phyloP scores from a whole-genome alignment of 2,797 vertebrate genomes.

The Cryptoblepharus egeriae region DNA sequence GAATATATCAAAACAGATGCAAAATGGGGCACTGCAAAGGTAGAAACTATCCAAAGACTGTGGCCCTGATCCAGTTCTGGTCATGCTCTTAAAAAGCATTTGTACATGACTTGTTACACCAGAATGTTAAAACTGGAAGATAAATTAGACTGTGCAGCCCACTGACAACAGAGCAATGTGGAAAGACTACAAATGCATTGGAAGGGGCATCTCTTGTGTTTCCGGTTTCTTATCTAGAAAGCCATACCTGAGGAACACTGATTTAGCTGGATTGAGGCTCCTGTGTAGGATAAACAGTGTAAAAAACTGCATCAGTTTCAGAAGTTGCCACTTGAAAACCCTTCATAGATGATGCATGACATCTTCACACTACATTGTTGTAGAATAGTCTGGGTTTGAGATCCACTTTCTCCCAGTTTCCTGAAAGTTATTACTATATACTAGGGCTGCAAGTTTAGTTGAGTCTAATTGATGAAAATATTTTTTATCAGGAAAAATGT shows the following conservation, averaged over 20 bases:
- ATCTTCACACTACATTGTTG: slow-evolving; percentile 59
- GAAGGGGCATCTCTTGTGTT: not conserved
- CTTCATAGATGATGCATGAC: slow-evolving; percentile 36
- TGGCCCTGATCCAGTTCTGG: not conserved
- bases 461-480: slow-evolving; percentile 1
- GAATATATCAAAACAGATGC: slow-evolving; percentile 46
- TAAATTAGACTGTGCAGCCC: not conserved
- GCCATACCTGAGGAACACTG: not conserved
- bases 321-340: slow-evolving; percentile 53
- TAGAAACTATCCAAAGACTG: not conserved
- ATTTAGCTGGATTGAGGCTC: not conserved
- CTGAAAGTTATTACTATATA: slow-evolving; percentile 64
- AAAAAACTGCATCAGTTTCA: slow-evolving; percentile 65
- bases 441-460: not conserved
- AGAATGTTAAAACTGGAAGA: not conserved
- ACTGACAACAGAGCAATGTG: not conserved
- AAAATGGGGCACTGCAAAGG: slow-evolving; percentile 45
- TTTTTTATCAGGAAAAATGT: not conserved
- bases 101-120: not conserved
- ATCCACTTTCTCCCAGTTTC: slow-evolving; percentile 65
- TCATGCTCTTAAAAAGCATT: not conserved
- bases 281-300: slow-evolving; percentile 51
- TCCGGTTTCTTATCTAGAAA: not conserved
- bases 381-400: slow-evolving; percentile 68
- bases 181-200: not conserved